Percentiles rank a stretch among this genome's conserved stretches.
phyloP scores from a whole-genome alignment of 2,888 invertebrate species.

The Melipona bicolor region DNA sequence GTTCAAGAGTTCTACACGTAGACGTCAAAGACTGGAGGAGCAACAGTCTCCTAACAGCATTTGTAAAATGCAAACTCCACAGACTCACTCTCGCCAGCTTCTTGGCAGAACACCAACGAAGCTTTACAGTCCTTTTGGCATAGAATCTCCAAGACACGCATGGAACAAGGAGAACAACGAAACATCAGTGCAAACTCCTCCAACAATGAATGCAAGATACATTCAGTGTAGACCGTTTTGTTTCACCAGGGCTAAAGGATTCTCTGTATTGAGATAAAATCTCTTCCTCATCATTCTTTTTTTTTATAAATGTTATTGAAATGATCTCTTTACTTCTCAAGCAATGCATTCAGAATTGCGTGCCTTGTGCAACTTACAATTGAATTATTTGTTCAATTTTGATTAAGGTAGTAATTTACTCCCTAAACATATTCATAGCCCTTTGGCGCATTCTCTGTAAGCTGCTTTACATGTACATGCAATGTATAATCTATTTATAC shows the following conservation, averaged over 20 bases:
- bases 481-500: slow-evolving; percentile 62
- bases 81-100: slow-evolving; percentile 84
- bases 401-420: slow-evolving; percentile 16
- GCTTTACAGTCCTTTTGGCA: slow-evolving; percentile 91
- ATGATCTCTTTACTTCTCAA: slow-evolving; percentile 55
- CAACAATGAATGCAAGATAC: slow-evolving; percentile 66
- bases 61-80: slow-evolving; percentile 84
- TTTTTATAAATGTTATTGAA: slow-evolving; percentile 7
- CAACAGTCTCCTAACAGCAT: slow-evolving; percentile 84
- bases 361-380: slow-evolving; percentile 61
- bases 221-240: slow-evolving; percentile 76
- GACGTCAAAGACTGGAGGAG: slow-evolving; percentile 85
- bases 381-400: slow-evolving; percentile 58
- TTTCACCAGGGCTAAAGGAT: slow-evolving; percentile 77
- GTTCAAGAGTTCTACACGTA: slow-evolving; percentile 86
- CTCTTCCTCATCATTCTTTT: neutral
- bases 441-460: slow-evolving; percentile 19
- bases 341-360: slow-evolving; percentile 58
- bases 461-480: slow-evolving; percentile 48
- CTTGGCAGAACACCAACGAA: slow-evolving; percentile 89
- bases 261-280: slow-evolving; percentile 78
- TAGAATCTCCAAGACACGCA: slow-evolving; percentile 88
- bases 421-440: slow-evolving; percentile 18
- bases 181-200: slow-evolving; percentile 78
- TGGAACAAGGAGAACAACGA: slow-evolving; percentile 86